Conservation (phyloP, 2,113 vertebrate species). For the Perca fluviatilis region DNA sequence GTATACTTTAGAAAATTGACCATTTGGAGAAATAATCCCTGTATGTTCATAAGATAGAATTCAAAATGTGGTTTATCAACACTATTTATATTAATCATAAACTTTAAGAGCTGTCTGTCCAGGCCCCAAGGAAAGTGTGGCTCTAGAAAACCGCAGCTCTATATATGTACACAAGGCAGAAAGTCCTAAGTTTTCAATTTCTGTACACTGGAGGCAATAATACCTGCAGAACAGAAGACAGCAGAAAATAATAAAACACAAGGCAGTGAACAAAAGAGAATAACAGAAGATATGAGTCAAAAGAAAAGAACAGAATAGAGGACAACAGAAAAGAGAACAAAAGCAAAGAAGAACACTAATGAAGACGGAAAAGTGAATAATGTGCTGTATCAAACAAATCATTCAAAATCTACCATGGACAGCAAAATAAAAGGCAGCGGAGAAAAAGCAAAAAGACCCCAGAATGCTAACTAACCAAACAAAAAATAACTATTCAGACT, state of each 20-base stretch:
- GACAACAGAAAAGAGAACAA: not conserved
- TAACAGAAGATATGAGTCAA: not conserved
- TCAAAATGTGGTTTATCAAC: slow-evolving; percentile 62
- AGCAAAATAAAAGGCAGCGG: slow-evolving; percentile 37
- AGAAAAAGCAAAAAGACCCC: slow-evolving; percentile 37
- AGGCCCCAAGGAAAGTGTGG: slow-evolving; percentile 64
- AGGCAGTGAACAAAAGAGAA: slow-evolving; percentile 7
- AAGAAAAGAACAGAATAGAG: not conserved
- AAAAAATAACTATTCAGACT: slow-evolving; percentile 27
- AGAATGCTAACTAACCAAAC: slow-evolving; percentile 34
- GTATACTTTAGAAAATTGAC: slow-evolving; percentile 60
- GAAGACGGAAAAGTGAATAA: slow-evolving; percentile 16
- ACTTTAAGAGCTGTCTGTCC: slow-evolving; percentile 59
- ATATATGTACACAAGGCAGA: slow-evolving; percentile 80
- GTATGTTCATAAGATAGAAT: slow-evolving; percentile 61
- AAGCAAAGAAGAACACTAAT: slow-evolving; percentile 11
- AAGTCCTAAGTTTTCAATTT: slow-evolving; percentile 63
- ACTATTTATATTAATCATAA: slow-evolving; percentile 66
- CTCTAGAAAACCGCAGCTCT: slow-evolving; percentile 62
- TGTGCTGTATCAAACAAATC: slow-evolving; percentile 46
- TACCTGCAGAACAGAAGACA: slow-evolving; percentile 42
- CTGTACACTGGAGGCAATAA: slow-evolving; percentile 69
- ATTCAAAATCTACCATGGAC: slow-evolving; percentile 29
- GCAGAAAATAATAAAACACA: slow-evolving; percentile 18
- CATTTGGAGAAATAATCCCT: slow-evolving; percentile 71